Evolutionary conservation across 1,140 invertebrate species (phyloP), one percentile per base, ranked within the genome.

Genomic region (Scylla paramamosain): DNA sequence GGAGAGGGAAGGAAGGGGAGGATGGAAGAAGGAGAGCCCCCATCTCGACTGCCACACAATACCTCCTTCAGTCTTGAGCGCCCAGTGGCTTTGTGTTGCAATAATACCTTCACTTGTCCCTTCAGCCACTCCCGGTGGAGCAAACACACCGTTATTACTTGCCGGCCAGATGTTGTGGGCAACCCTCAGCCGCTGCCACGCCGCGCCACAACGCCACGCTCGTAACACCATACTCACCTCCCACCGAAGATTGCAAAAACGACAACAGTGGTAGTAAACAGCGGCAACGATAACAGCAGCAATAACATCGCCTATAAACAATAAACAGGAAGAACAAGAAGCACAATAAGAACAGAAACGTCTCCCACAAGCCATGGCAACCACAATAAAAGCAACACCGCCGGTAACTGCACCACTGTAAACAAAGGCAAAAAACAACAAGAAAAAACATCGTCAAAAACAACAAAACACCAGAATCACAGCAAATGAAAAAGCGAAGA

Each of bases 71-170:
- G 67, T 77, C 67, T 77, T 77, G 67, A 77, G 67, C 67, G 67
- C 20, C 67, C 67, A n/a, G 67, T 77, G 67, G 67, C 67, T 77
- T 77, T 77, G 67, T 77, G 67, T 77, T 77, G 67, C 67, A 77
- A 77, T 77, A 77, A 77, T 77, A 77, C 67, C 67, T n/a, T 77
- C 67, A 77, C 67, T 77, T 77, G 67, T 77, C 67, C 67, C 67
- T 77, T n/a, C 67, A 77, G 67, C 67, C 67, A n/a, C 67, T 77
- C 67, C 20, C 67, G 67, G 67, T 59, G 67, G n/a, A 77, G 67
- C 67, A 77, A 77, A 77, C 67, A 77, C 25, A n/a, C 67, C 67
- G 67, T 77, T 77, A 77, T 77, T 77, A 77, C 25, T 77, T 77
- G 67, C 67, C n/a, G 67, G 20, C 67, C 67, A 77, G 67, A 77